Base-by-base conservation (phyloP, 2,113 vertebrate species). In the Sylvietta virens region DNA sequence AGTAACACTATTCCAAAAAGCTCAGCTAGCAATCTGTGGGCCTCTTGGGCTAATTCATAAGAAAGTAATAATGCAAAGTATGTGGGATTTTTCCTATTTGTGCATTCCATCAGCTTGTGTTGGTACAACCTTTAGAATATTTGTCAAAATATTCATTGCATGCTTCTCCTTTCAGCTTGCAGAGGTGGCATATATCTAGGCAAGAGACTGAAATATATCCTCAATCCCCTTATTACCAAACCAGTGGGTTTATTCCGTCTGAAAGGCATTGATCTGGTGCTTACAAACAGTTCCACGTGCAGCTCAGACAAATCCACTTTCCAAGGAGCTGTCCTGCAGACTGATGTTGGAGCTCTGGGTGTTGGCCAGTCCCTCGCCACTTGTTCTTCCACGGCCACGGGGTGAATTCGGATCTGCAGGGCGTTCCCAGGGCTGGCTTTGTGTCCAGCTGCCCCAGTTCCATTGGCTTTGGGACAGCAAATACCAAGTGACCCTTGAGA, bases 311-410 rank as follows among this genome's bases (percentile, higher is more conserved):
- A 79, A 40, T 26, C 13, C 66, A 71, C 10, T 40, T 85, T 37
- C 33, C 10, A 26, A 23, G 42, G 56, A 74, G 5, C 45, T 53
- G 13, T 23, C 10, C 27, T 51, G 35, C 62, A 81, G 64, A 8
- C 10, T 4, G 30, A 3, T 26, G 37, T 8, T 30, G 47, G 45
- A 77, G 40, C 35, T 81, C 50, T 24, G 44, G 67, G 14, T 60
- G 27, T 8, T 73, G 73, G 27, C 48, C 14, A 6, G 21, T 47
- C 21, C 28, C 50, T 21, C 54, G 26, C 14, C 24, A 11, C 28
- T 54, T 31, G 30, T 23, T 77, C 33, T 54, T 19, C 10, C 0
- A 0, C 3, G 35, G 21, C 22, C 28, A 3, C 19, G 13, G 42
- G 14, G 51, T 16, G 15, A 39, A 37, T 58, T 50, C 50, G 28